phyloP scores from a whole-genome alignment of 1,140 invertebrate species.

The Papilio helenus region DNA sequence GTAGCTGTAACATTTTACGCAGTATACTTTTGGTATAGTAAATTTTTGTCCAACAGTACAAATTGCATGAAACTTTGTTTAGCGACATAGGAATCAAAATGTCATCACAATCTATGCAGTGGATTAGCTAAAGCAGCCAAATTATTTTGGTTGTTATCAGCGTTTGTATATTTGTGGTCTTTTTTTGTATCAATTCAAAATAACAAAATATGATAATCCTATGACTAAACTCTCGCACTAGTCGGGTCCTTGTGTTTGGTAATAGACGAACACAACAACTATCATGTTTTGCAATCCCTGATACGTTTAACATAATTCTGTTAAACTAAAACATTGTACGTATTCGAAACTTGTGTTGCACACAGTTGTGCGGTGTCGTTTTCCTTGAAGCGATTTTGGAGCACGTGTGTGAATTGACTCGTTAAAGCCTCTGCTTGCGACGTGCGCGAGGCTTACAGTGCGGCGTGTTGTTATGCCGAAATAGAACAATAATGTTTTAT shows the following conservation, averaged over 20 bases:
- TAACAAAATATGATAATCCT: neutral
- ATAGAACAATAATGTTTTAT: neutral
- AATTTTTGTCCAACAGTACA: too few relatives aligned
- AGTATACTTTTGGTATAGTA: neutral
- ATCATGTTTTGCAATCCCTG: neutral
- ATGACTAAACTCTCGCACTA: neutral
- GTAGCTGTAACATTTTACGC: neutral
- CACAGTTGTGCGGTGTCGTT: neutral
- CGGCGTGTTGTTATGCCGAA: neutral
- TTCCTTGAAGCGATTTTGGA: constrained; percentile 20
- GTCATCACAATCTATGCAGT: too few relatives aligned
- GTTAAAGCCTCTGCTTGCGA: neutral
- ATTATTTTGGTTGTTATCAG: too few relatives aligned
- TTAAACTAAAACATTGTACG: neutral
- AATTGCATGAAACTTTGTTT: too few relatives aligned
- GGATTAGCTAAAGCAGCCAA: too few relatives aligned
- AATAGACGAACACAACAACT: neutral
- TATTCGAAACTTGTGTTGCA: neutral
- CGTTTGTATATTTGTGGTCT: too few relatives aligned
- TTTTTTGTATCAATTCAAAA: neutral
- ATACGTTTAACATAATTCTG: neutral
- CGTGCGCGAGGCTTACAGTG: neutral
- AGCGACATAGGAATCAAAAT: too few relatives aligned
- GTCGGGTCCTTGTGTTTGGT: neutral
- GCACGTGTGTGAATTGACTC: constrained; percentile 22